These are phyloP conservation scores for Formicarius rufipectus DNA, from an alignment of 2,113 vertebrate species.

Conservation along the genomic window DNA sequence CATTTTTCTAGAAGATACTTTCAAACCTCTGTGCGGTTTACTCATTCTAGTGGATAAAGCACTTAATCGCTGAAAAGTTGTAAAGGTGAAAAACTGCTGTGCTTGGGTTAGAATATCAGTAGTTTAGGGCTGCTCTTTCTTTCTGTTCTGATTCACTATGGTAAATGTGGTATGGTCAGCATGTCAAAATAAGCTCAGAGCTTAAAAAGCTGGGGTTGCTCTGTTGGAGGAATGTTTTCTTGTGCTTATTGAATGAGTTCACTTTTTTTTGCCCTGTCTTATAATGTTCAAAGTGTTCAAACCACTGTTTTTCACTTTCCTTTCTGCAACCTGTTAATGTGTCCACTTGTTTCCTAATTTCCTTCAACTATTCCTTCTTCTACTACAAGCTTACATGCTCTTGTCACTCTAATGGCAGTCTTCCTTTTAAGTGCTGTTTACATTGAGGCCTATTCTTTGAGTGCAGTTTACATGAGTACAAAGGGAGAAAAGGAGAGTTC, in stretches of 20 bases:
- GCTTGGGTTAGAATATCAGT: neutral
- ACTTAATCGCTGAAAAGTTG: neutral
- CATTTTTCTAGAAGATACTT: neutral
- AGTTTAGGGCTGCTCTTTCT: neutral
- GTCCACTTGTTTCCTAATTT: neutral
- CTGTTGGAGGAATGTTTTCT: neutral
- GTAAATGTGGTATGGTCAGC: neutral
- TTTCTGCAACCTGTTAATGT: neutral
- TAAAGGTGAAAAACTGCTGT: neutral
- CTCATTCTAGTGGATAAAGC: neutral
- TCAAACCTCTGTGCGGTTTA: neutral
- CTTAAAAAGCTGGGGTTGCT: neutral
- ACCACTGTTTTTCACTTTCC: neutral
- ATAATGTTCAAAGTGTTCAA: too few species aligned
- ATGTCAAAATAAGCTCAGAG: neutral
- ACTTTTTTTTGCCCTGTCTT: accelerated
- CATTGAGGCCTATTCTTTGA: neutral
- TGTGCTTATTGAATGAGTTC: neutral
- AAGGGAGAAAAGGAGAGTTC: neutral
- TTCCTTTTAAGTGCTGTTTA: neutral
- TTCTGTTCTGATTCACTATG: neutral
- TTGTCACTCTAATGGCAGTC: neutral
- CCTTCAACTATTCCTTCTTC: neutral
- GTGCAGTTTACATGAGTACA: neutral
- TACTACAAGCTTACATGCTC: neutral